A percentile compares a stretch with the other conserved stretches of the same genome.
Evolutionary conservation across 2,888 invertebrate species (phyloP).

Genomic region (Spodoptera exigua): DNA sequence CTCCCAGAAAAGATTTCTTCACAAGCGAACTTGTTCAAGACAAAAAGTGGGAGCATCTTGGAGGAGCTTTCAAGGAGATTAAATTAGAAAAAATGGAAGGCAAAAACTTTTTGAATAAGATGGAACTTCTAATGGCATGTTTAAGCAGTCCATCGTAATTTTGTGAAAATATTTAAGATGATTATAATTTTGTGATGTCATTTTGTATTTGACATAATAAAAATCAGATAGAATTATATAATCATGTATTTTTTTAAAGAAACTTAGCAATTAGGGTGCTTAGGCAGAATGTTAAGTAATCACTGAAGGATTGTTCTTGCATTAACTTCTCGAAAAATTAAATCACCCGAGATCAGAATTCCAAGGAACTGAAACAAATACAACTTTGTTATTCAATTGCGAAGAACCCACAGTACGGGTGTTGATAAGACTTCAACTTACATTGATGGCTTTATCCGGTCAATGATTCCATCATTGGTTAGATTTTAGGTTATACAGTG

Average conservation of each 20-base stretch:
- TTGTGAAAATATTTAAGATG: conserved; percentile 60
- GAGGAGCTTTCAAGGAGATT: conserved; percentile 97
- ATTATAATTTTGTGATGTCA: conserved; percentile 56
- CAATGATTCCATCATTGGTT: conserved; percentile 42
- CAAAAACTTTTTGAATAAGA: conserved; percentile 98
- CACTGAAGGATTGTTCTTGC: conserved; percentile 88
- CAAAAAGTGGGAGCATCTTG: conserved; percentile 97
- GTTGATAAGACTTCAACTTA: conserved; percentile 50
- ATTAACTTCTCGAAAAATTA: conserved; percentile 76
- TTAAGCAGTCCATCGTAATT: conserved; percentile 92
- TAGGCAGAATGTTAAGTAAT: conserved; percentile 88
- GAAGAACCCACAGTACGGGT: conserved; percentile 30
- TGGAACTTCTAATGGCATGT: conserved; percentile 98
- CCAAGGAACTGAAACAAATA: conserved; percentile 82
- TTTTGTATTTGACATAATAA: conserved; percentile 55
- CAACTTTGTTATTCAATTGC: conserved; percentile 32
- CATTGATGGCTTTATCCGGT: conserved; percentile 46
- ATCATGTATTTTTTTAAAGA: conserved; percentile 79
- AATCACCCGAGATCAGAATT: conserved; percentile 75
- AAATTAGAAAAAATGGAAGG: conserved; percentile 98
- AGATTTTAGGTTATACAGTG: conserved; percentile 48
- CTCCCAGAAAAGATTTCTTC: conserved; percentile 96
- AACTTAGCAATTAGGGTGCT: conserved; percentile 84
- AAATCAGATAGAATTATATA: conserved; percentile 65
- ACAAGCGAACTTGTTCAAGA: conserved; percentile 96